Conservation (phyloP, 2,797 vertebrate genomes). For the Enteromius anoplus region DNA sequence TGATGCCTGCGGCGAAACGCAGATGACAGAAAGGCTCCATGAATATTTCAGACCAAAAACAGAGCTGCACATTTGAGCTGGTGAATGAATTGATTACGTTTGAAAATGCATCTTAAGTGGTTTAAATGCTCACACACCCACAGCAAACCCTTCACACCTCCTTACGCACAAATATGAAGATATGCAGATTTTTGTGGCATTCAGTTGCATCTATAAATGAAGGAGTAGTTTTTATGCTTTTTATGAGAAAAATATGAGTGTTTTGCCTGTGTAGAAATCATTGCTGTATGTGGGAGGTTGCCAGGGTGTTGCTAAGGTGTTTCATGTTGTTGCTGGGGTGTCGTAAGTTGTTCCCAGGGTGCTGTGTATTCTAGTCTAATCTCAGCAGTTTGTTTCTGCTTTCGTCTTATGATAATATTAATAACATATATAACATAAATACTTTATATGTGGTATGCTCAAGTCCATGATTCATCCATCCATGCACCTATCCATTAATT, state of each 20-base stretch:
- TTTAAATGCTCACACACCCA: constrained; percentile 39
- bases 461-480: neutral
- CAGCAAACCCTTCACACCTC: constrained; percentile 9
- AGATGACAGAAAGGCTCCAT: constrained; percentile 29
- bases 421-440: too few species aligned
- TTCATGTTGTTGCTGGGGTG: neutral
- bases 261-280: neutral
- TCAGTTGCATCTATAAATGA: constrained; percentile 21
- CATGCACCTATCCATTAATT: neutral
- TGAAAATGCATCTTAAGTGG: constrained; percentile 41
- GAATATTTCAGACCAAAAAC: constrained; percentile 34
- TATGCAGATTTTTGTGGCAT: constrained; percentile 28
- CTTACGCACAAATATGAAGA: constrained; percentile 28
- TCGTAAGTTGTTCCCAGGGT: neutral
- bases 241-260: neutral
- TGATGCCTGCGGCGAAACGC: neutral
- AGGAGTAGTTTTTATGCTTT: constrained; percentile 16
- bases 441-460: neutral
- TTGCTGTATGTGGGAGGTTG: constrained; percentile 5
- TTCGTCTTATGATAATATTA: too few species aligned
- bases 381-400: neutral
- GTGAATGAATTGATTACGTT: constrained; percentile 31
- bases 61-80: constrained; percentile 40
- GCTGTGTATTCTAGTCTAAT: neutral
- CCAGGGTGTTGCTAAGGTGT: neutral